Conservation (phyloP, 2,113 vertebrate species). For the Sylvietta virens region DNA sequence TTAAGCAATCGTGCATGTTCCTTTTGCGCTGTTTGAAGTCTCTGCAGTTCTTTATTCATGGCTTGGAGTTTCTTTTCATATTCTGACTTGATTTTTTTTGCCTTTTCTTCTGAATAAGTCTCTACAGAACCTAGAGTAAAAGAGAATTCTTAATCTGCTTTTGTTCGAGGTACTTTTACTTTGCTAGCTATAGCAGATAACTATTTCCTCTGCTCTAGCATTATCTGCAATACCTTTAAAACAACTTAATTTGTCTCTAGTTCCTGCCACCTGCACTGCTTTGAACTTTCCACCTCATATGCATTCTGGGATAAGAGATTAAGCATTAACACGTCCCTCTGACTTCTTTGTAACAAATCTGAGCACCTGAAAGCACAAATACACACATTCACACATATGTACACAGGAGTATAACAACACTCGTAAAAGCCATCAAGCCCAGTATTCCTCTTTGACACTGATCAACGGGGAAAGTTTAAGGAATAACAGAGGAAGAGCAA, state of each 20-base stretch:
- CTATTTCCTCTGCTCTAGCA: background rate
- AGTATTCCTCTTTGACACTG: background rate
- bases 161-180: background rate
- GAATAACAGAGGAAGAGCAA: background rate
- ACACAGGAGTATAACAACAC: background rate
- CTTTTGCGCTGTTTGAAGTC: constrained; percentile 92
- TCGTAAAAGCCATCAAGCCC: background rate
- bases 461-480: background rate
- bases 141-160: background rate
- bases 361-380: background rate
- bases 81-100: constrained; percentile 90
- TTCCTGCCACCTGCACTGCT: background rate
- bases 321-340: background rate
- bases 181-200: background rate
- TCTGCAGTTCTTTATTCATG: constrained; percentile 97
- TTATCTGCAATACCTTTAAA: background rate
- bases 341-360: background rate
- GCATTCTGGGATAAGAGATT: background rate
- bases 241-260: background rate
- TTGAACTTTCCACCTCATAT: background rate
- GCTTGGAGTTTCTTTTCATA: constrained; percentile 94
- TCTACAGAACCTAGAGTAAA: constrained; percentile 85
- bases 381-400: background rate
- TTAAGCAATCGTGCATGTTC: constrained; percentile 92
- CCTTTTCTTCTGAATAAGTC: constrained; percentile 92